Evolutionary conservation across 2,113 vertebrate species (phyloP), one percentile per base, ranked within the genome.

Genomic region (Toxotes jaculatrix): DNA sequence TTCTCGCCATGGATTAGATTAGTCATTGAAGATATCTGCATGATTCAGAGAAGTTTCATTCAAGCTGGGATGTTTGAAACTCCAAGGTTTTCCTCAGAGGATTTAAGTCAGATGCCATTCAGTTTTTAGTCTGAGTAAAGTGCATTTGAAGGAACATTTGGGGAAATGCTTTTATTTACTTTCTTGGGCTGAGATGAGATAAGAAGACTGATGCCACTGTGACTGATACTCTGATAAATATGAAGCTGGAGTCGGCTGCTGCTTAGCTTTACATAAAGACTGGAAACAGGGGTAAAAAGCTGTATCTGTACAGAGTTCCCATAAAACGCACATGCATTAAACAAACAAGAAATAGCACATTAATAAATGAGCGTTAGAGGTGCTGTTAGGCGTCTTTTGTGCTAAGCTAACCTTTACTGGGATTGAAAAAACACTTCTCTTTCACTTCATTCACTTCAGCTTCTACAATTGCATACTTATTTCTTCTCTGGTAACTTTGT

Each of bases 401-500:
- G 27, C 27, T 27, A 27, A 27, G 27, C 27, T 27, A 27, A 27
- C 27, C 34, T 57, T 55, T 32, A 49, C 3, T 62, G 4, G 11
- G 27, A 60, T 71, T 63, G 3, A 34, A 53, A 66, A 16, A 23
- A 27, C 12, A 47, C 38, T 0, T 7, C 0, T 19, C 40, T 3
- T 32, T 42, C 5, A n/a, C n/a, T 16, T 4, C 19, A 45, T 63
- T 66, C 12, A 67, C 68, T 62, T 67, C n/a, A 80, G 10, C 60
- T 72, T 76, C 36, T 56, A 76, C 38, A 67, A 38, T 7, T 0
- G 0, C 49, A 74, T 70, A 21, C 23, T 66, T 80, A 64, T 63
- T 80, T 78, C 42, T 43, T 51, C 34, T 68, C 57, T 62, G 62
- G 21, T 67, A 45, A 74, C 45, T 85, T 80, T 70, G 21, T 77